Evolutionary conservation across 2,113 vertebrate species (phyloP).

Genomic region (Phoxinus phoxinus): DNA sequence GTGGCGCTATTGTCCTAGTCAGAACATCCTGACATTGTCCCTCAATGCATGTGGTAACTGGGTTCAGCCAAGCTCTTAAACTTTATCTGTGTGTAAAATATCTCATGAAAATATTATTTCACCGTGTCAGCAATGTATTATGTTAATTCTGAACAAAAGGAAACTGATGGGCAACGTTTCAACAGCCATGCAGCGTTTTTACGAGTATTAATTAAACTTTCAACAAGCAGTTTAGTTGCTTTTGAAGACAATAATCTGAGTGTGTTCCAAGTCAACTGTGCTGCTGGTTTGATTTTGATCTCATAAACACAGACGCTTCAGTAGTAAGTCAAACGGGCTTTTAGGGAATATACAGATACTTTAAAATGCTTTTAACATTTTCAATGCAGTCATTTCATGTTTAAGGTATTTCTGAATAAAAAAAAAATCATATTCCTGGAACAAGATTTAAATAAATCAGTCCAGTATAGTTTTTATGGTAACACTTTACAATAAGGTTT

Average conservation of each 20-base stretch:
- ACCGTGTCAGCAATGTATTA: slow-evolving; percentile 9
- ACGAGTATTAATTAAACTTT: slow-evolving; percentile 24
- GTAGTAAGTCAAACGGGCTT: neutral
- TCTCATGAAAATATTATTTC: slow-evolving; percentile 36
- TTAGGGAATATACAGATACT: neutral
- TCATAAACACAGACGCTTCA: neutral
- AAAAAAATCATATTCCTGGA: neutral
- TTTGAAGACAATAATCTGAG: neutral
- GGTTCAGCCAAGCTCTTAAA: slow-evolving; percentile 31
- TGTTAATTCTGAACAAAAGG: neutral
- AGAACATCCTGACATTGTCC: neutral
- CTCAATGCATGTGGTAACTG: neutral
- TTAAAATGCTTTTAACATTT: neutral
- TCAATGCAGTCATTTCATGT: neutral
- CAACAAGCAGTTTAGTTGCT: slow-evolving; percentile 3
- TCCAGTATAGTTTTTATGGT: neutral
- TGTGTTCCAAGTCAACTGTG: neutral
- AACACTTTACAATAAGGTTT: no score
- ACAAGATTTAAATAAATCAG: neutral
- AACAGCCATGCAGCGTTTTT: neutral
- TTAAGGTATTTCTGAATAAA: neutral
- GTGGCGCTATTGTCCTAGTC: slow-evolving; percentile 56
- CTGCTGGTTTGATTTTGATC: slow-evolving; percentile 3
- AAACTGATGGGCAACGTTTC: neutral
- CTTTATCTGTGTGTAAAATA: slow-evolving; percentile 50